Evolutionary conservation across 1,140 invertebrate species (phyloP), one percentile per base, ranked within the genome.

Genomic region (Achatina immaculata): DNA sequence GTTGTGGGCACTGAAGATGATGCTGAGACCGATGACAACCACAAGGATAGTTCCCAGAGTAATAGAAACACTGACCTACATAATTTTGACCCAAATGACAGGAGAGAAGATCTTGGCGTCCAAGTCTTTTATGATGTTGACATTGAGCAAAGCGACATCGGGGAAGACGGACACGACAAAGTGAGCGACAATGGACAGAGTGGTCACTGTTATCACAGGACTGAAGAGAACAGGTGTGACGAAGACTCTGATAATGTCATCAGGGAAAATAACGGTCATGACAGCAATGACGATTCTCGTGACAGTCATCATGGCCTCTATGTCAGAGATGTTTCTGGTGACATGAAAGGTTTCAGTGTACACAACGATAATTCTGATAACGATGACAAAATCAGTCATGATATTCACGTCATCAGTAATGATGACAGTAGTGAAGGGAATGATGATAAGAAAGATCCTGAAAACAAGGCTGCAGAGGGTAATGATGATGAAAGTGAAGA

Each of bases 251-350:
- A 74, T 21, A 19, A 21, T 21, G 65, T 1, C 34, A 51, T 34
- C 21, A 72, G 16, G 21, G 34, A 48, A 14, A n/a, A 58, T 11
- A 19, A 83, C 72, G 87, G 90, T 14, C 90, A 92, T 58, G 95
- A 28, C 0, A 48, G 69, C 34, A 65, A n/a, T n/a, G 43, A 69
- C 31, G 58, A 45, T 7, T 58, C 11, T 40, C 31, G n/a, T 1
- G 24, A 40, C 36, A 62, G n/a, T 16, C 21, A 40, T 34, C n/a
- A 31, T 28, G 69, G 72, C 0, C 31, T 9, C 24, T 28, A 43
- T 71, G 19, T 34, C 31, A 36, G 19, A 16, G 4, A 40, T n/a
- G 24, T 19, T 34, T 0, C 19, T 48, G n/a, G 21, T 24, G 42
- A 69, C 4, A 21, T 28, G 62, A 55, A 68, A 4, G n/a, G 21